Conservation (phyloP, 2,797 vertebrate species). For the Columba guinea region DNA sequence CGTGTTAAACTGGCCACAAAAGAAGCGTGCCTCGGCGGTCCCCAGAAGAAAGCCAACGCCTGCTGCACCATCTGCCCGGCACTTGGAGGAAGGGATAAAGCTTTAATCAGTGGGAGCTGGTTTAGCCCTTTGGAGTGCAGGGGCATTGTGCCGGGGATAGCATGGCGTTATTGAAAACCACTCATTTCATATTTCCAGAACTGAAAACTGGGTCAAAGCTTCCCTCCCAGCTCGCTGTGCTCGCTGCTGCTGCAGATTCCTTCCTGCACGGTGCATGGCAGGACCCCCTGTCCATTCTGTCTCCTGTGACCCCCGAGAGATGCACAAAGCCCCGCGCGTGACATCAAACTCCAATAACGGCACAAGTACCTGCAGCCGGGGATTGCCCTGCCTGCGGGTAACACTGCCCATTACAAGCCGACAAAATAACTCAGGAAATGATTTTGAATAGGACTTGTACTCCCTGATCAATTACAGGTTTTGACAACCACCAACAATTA, state of each 20-base stretch:
- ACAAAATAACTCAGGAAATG: not conserved
- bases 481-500: not conserved
- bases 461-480: not conserved
- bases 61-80: slow-evolving; percentile 75
- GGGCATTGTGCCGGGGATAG: slow-evolving; percentile 7
- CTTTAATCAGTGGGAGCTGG: slow-evolving; percentile 46
- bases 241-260: not conserved
- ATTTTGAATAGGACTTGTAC: not conserved
- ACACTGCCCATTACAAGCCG: not conserved
- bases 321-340: not conserved
- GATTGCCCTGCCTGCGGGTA: not conserved
- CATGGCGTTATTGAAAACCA: slow-evolving; percentile 31
- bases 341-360: not conserved
- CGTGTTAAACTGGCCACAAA: slow-evolving; percentile 58
- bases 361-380: not conserved
- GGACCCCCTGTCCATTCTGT: not conserved
- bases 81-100: slow-evolving; percentile 22
- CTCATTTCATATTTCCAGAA: slow-evolving; percentile 67
- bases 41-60: slow-evolving; percentile 13
- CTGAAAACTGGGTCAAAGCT: slow-evolving; percentile 64
- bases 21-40: slow-evolving; percentile 52
- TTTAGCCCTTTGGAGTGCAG: not conserved
- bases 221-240: not conserved
- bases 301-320: not conserved
- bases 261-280: not conserved